Evolutionary conservation across 92 coral and sea anemone genomes (phyloP).

Genomic region (Nematostella vectensis): DNA sequence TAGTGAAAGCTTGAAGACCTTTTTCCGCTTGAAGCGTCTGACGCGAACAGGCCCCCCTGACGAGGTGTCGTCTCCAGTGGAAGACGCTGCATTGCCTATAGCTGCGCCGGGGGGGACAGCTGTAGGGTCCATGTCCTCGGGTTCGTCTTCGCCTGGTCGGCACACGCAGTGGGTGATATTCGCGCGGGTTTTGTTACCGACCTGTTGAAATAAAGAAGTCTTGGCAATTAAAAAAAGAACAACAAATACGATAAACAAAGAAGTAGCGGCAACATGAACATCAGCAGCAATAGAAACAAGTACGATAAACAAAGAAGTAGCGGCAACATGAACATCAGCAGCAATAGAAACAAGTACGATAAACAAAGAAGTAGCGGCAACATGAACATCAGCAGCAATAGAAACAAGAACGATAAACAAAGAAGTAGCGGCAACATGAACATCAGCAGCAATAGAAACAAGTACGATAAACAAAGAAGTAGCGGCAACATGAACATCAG

Average conservation of each 20-base stretch:
- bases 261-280: too few relatives aligned
- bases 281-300: too few relatives aligned
- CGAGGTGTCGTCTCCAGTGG: background rate
- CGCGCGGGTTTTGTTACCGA: constrained; percentile 72
- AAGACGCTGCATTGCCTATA: constrained; percentile 23
- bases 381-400: too few relatives aligned
- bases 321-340: too few relatives aligned
- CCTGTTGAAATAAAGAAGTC: constrained; percentile 23
- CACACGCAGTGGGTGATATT: constrained; percentile 85
- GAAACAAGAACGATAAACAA: background rate
- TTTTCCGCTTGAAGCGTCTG: constrained; percentile 38
- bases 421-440: too few relatives aligned
- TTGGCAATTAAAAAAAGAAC: background rate
- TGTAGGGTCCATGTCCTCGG: constrained; percentile 36
- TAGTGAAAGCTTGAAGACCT: constrained; percentile 60
- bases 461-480: too few relatives aligned
- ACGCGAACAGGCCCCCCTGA: constrained; percentile 28
- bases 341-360: background rate
- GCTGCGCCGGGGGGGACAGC: constrained; percentile 18
- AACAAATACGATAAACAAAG: background rate
- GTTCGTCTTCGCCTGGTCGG: constrained; percentile 78
- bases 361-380: too few relatives aligned
- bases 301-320: background rate
- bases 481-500: too few relatives aligned
- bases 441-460: too few relatives aligned